These are phyloP conservation scores for Drosophila trichaetosa DNA, from an alignment of 2,888 invertebrate species.

Conservation along the genomic window DNA sequence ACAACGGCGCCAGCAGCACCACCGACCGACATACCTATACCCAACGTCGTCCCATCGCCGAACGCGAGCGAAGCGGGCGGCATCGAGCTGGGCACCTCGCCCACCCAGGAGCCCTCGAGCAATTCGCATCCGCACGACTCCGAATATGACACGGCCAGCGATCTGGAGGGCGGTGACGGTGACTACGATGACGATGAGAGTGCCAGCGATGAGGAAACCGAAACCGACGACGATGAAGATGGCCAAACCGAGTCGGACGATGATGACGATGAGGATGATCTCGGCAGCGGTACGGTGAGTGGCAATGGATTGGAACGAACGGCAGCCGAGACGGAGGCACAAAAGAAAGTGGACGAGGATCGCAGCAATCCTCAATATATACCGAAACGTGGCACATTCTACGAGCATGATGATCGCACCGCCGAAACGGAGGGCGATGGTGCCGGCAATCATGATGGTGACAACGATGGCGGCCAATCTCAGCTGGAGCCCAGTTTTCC, in stretches of 20 bases:
- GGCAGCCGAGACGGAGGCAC: constrained; percentile 87
- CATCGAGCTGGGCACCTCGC: constrained; percentile 82
- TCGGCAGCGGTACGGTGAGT: constrained; percentile 87
- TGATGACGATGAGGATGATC: constrained; percentile 52
- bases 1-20: constrained; percentile 51
- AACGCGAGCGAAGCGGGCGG: constrained; percentile 56
- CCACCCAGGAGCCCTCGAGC: constrained; percentile 82
- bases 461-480: constrained; percentile 42
- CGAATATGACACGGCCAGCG: constrained; percentile 85
- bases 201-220: constrained; percentile 68
- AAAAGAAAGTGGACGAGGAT: constrained; percentile 95
- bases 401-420: constrained; percentile 97
- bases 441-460: constrained; percentile 42
- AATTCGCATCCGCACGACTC: constrained; percentile 85
- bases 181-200: constrained; percentile 82
- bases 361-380: constrained; percentile 98
- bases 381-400: constrained; percentile 97
- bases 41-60: constrained; percentile 61
- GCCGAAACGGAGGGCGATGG: constrained; percentile 87
- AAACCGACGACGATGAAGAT: constrained; percentile 74
- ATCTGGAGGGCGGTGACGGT: constrained; percentile 84
- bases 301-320: constrained; percentile 87
- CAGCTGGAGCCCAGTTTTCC: constrained; percentile 41
- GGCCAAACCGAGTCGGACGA: constrained; percentile 70
- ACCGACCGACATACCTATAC: constrained; percentile 74